Base-by-base conservation (phyloP, 2,113 vertebrate genomes). In the Oryzias javanicus region DNA sequence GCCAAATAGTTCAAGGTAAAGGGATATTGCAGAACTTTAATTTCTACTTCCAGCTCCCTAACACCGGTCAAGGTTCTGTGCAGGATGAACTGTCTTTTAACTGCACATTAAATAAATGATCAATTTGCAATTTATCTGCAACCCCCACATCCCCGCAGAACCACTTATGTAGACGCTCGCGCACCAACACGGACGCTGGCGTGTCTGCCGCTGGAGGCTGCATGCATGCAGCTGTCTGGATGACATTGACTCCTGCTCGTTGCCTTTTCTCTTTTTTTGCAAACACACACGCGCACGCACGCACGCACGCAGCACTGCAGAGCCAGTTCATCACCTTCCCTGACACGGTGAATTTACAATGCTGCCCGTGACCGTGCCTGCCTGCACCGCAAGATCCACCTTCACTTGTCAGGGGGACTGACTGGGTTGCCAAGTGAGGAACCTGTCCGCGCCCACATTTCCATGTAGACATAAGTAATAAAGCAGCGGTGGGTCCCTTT, bases 261-360 rank as follows among this genome's bases (percentile, higher is more conserved):
- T 72, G 42, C 4, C 45, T 44, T 52, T 29, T n/a, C n/a, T n/a
- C n/a, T 46, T 44, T 13, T 49, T 70, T 46, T 49, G 25, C 60
- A 41, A 56, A 70, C 65, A 47, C 64, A 56, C 54, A 58, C n/a
- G n/a, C n/a, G n/a, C n/a, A n/a, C n/a, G n/a, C n/a, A n/a, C 56
- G 42, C 49, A 60, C 56, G 42, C 49, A 60, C 60, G 45, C 58
- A 40, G 51, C 24, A 5, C 59, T 76, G 70, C 77, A 72, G 75
- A 67, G 50, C 73, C 72, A 72, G 80, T 88, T 79, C 80, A 88
- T 88, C 88, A 85, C 77, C 74, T 69, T 70, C 49, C 19, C 70
- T 70, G 80, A 84, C 82, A 77, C 51, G 46, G 49, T 47, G 73
- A 73, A 77, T 84, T 83, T 80, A 82, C 73, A 72, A 63, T 41